A percentile compares a stretch with the other conserved stretches of the same genome.
phyloP scores from a whole-genome alignment of 2,797 vertebrate genomes.

The Manis crassicaudata region DNA sequence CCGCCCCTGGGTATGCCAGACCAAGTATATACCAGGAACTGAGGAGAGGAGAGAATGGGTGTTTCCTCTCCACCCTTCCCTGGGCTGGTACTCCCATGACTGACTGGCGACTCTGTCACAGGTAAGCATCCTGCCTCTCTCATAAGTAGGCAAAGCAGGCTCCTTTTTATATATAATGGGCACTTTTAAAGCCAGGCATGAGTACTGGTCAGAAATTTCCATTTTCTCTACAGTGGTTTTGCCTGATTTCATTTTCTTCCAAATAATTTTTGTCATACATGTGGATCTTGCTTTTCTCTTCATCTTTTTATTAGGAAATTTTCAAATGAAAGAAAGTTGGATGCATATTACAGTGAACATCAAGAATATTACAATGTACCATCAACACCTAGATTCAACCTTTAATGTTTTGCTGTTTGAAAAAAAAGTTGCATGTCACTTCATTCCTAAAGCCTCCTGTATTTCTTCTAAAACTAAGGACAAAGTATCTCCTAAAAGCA shows the following conservation, averaged over 20 bases:
- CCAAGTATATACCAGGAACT: too few relatives aligned
- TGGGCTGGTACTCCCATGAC: too few relatives aligned
- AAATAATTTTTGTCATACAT: background rate
- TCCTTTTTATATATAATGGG: too few relatives aligned
- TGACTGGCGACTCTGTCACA: too few relatives aligned
- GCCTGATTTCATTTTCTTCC: background rate
- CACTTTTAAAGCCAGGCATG: too few relatives aligned
- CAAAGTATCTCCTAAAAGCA: background rate
- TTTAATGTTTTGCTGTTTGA: background rate
- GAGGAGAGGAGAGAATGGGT: too few relatives aligned
- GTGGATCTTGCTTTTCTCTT: background rate
- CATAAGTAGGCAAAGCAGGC: too few relatives aligned
- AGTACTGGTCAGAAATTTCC: too few relatives aligned
- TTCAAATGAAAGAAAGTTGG: background rate
- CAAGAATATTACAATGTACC: too few relatives aligned
- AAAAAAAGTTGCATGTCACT: background rate
- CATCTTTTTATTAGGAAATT: background rate
- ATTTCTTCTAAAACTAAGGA: background rate
- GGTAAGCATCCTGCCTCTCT: too few relatives aligned
- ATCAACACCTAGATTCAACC: background rate
- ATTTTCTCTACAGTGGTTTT: background rate
- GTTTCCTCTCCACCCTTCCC: too few relatives aligned
- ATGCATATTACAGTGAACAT: background rate
- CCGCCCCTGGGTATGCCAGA: too few relatives aligned
- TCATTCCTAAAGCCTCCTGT: background rate